Percentiles rank a stretch among this genome's conserved stretches.
These are phyloP conservation scores for Dryadula phaetusa DNA, from an alignment of 2,888 invertebrate genomes.

Conservation along the genomic window DNA sequence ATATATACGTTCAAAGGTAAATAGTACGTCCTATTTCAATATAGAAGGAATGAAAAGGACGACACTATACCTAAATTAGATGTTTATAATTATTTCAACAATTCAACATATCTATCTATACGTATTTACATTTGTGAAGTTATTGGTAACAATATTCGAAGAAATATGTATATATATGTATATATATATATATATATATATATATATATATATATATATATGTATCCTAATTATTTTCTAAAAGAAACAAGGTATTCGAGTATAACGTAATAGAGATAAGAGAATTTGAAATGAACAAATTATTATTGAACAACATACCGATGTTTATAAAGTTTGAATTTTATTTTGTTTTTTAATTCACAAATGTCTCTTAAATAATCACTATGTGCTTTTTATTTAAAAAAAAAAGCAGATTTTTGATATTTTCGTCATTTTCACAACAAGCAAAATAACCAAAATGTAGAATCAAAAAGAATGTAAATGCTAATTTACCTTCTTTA, in stretches of 20 bases:
- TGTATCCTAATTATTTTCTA: slow-evolving; percentile 20
- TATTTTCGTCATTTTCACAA: too few relatives aligned
- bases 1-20: not conserved
- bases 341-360: not conserved
- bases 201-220: too few relatives aligned
- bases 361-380: not conserved
- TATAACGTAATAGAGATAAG: slow-evolving; percentile 7
- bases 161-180: too few relatives aligned
- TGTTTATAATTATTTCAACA: slow-evolving; percentile 52
- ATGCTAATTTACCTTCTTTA: too few relatives aligned
- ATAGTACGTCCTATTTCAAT: slow-evolving; percentile 20
- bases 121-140: slow-evolving; percentile 71
- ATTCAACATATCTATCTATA: slow-evolving; percentile 70
- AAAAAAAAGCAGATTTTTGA: too few relatives aligned
- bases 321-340: too few relatives aligned
- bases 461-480: too few relatives aligned
- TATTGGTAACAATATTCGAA: slow-evolving; percentile 68
- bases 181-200: too few relatives aligned
- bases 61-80: not conserved
- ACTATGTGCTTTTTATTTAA: not conserved
- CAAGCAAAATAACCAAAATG: too few relatives aligned
- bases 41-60: slow-evolving; percentile 19
- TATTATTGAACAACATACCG: slow-evolving; percentile 4
- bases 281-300: slow-evolving; percentile 18
- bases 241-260: slow-evolving; percentile 2